phyloP scores from a whole-genome alignment of 2,888 invertebrate species.

The Agrilus cyanescens region DNA sequence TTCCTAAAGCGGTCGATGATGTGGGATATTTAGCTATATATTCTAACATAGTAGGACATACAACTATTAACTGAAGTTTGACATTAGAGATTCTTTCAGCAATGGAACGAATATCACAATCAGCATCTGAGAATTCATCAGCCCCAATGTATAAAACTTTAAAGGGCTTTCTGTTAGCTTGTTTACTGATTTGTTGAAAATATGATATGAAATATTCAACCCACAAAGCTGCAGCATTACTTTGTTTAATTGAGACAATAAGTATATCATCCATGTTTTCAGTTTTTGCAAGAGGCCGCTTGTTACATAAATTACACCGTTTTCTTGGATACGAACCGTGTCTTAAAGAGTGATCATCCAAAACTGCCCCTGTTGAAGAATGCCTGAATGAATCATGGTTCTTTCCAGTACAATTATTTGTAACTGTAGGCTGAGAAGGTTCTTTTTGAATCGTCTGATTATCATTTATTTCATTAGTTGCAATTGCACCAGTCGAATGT shows the following conservation, averaged over 20 bases:
- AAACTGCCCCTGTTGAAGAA: background rate
- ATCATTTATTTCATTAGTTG: too few relatives aligned
- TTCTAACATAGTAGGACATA: slow-evolving; percentile 64
- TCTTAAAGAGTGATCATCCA: slow-evolving; percentile 32
- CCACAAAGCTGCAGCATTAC: slow-evolving; percentile 68
- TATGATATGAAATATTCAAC: slow-evolving; percentile 71
- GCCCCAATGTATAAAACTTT: slow-evolving; percentile 63
- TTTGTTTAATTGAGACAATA: slow-evolving; percentile 65
- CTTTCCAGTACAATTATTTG: too few relatives aligned
- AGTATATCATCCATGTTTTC: slow-evolving; percentile 68
- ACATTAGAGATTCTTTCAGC: slow-evolving; percentile 49
- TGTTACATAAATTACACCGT: slow-evolving; percentile 29
- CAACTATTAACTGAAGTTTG: slow-evolving; percentile 66
- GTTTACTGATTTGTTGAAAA: slow-evolving; percentile 74
- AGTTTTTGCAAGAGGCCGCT: slow-evolving; percentile 25
- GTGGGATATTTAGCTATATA: slow-evolving; percentile 45
- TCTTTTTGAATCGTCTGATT: too few relatives aligned
- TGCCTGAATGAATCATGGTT: background rate
- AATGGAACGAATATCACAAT: slow-evolving; percentile 39
- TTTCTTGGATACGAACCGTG: slow-evolving; percentile 34
- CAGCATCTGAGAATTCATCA: slow-evolving; percentile 49
- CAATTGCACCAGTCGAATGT: too few relatives aligned
- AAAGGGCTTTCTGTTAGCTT: slow-evolving; percentile 63
- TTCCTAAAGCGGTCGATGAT: slow-evolving; percentile 43
- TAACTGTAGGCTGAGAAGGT: too few relatives aligned